phyloP scores from a whole-genome alignment of 2,113 vertebrate genomes.

The Psittacara wagleri region DNA sequence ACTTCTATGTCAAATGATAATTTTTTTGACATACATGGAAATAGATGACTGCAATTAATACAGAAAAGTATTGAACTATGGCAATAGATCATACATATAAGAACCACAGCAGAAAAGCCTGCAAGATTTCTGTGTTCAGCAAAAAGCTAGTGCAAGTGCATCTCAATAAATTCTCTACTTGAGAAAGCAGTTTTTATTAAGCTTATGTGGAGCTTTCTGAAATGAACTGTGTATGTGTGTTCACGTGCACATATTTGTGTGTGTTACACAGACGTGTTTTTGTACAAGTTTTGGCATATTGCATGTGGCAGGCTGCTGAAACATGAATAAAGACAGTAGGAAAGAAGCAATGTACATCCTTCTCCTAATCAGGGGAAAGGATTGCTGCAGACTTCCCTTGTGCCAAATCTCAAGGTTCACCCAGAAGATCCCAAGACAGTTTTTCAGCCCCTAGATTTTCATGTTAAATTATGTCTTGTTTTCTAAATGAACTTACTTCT shows the following conservation, averaged over 20 bases:
- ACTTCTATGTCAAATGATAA: not conserved
- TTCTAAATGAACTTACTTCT: conserved; percentile 68
- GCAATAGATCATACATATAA: conserved; percentile 27
- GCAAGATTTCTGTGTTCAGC: conserved; percentile 41
- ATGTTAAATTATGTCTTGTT: conserved; percentile 65
- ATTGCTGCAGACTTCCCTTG: not conserved
- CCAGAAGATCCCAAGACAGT: conserved; percentile 64
- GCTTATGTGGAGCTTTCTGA: not conserved
- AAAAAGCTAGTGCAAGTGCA: conserved; percentile 31
- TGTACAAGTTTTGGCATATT: conserved; percentile 62
- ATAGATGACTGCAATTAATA: not conserved
- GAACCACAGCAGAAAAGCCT: conserved; percentile 39
- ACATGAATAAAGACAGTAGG: conserved; percentile 71
- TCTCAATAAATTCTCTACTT: conserved; percentile 32
- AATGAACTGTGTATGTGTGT: not conserved
- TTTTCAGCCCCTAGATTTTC: conserved; percentile 65
- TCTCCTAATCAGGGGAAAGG: conserved; percentile 33
- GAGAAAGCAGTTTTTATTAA: conserved; percentile 53
- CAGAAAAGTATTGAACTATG: not conserved
- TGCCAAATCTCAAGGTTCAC: conserved; percentile 40
- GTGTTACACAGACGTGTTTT: not conserved
- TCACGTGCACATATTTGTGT: not conserved
- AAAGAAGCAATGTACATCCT: conserved; percentile 60
- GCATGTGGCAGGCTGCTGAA: conserved; percentile 74
- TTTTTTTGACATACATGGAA: not conserved